phyloP scores from a whole-genome alignment of 1,140 invertebrate species.

The Nomia melanderi region DNA sequence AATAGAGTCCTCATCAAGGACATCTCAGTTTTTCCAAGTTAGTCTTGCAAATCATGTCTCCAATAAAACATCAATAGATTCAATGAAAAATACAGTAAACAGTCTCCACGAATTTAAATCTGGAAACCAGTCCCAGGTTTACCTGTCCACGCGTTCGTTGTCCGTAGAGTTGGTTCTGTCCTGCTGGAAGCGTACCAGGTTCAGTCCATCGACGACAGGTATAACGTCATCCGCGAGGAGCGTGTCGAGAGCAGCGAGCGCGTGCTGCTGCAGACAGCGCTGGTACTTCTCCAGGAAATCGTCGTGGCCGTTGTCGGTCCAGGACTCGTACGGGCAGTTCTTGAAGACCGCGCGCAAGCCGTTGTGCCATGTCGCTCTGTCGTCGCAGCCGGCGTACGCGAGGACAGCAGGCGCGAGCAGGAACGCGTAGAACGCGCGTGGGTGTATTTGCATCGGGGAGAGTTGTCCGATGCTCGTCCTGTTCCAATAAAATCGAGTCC shows the following conservation, averaged over 20 bases:
- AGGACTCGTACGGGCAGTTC: constrained; percentile 62
- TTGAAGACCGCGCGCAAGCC: constrained; percentile 62
- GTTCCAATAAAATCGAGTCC: no score
- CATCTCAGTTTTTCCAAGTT: no score
- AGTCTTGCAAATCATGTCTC: no score
- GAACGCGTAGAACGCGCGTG: constrained; percentile 47
- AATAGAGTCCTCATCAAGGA: no score
- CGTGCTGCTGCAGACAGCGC: constrained; percentile 69
- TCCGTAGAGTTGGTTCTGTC: constrained; percentile 2
- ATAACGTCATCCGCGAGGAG: constrained; percentile 71
- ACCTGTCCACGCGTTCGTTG: constrained; percentile 44
- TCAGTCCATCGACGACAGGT: constrained; percentile 70
- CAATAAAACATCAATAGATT: no score
- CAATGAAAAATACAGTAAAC: neutral
- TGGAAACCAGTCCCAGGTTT: neutral
- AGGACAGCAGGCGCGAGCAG: constrained; percentile 40
- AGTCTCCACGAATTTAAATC: neutral
- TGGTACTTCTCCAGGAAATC: constrained; percentile 67
- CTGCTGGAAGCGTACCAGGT: constrained; percentile 65
- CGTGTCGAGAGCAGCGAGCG: constrained; percentile 64
- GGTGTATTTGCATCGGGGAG: constrained; percentile 61
- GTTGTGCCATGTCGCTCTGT: constrained; percentile 61
- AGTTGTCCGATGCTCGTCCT: neutral
- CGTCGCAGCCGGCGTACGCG: constrained; percentile 49
- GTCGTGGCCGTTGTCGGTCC: constrained; percentile 48